phyloP scores from a whole-genome alignment of 2,888 invertebrate species.

The Polydrusus cervinus region DNA sequence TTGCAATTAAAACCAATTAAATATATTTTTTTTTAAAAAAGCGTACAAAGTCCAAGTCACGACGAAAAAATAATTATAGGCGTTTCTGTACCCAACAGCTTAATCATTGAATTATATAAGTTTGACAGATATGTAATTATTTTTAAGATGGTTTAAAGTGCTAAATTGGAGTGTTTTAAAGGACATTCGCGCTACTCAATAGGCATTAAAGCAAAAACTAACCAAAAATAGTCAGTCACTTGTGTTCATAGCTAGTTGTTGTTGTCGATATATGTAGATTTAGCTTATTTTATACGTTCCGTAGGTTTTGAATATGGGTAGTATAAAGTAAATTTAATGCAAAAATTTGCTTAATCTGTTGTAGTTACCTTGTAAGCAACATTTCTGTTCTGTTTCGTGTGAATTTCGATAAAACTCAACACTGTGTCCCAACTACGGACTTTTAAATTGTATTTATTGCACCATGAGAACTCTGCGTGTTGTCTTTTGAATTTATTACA shows the following conservation, averaged over 20 bases:
- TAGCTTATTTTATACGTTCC: too few species aligned
- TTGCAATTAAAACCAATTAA: conserved; percentile 8
- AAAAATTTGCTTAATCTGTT: conserved; percentile 31
- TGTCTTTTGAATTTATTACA: conserved; percentile 51
- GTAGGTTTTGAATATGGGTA: too few species aligned
- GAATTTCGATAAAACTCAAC: conserved; percentile 54
- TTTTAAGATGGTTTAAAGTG: background rate
- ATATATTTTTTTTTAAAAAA: background rate
- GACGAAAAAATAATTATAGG: background rate
- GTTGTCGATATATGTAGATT: too few species aligned
- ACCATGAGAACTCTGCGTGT: conserved; percentile 45
- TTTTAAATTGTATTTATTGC: conserved; percentile 55
- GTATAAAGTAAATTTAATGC: background rate
- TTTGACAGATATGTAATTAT: background rate
- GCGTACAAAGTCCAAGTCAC: background rate
- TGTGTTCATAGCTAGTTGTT: too few species aligned
- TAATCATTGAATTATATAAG: background rate
- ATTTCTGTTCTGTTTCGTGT: conserved; percentile 43
- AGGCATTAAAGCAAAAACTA: too few species aligned
- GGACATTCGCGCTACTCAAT: too few species aligned
- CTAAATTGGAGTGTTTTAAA: too few species aligned
- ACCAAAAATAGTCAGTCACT: too few species aligned
- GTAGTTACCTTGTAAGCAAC: conserved; percentile 18
- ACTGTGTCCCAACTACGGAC: conserved; percentile 52
- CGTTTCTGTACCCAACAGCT: background rate